These are phyloP conservation scores for Aptenodytes patagonicus DNA, from an alignment of 2,113 vertebrate genomes.

Conservation along the genomic window DNA sequence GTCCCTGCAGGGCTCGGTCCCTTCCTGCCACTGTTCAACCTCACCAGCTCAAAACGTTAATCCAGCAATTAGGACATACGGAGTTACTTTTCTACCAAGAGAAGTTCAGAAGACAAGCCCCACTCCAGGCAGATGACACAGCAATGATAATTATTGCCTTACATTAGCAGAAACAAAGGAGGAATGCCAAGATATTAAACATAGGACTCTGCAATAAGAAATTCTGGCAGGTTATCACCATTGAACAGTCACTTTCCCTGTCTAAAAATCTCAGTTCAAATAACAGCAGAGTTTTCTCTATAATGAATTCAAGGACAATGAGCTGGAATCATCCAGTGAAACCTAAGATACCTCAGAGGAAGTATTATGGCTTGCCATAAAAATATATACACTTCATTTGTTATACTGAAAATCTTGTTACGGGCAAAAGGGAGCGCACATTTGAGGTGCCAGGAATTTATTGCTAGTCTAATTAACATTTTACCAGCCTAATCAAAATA, in stretches of 20 bases:
- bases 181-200: not conserved
- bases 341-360: not conserved
- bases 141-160: not conserved
- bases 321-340: not conserved
- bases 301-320: slow-evolving; percentile 8
- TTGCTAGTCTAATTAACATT: not conserved
- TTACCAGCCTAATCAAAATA: not conserved
- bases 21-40: not conserved
- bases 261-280: not conserved
- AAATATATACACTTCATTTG: not conserved
- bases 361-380: not conserved
- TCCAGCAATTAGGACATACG: not conserved
- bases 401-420: not conserved
- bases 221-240: not conserved
- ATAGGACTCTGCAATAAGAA: not conserved
- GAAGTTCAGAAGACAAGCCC: not conserved
- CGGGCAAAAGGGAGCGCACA: not conserved
- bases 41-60: not conserved
- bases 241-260: not conserved
- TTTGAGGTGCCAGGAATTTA: not conserved
- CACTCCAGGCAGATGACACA: not conserved
- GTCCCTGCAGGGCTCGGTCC: not conserved
- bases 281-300: not conserved
- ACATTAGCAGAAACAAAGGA: not conserved
- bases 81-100: not conserved